Conservation (phyloP, 2,888 invertebrate genomes). For the Dorcus hopei region DNA sequence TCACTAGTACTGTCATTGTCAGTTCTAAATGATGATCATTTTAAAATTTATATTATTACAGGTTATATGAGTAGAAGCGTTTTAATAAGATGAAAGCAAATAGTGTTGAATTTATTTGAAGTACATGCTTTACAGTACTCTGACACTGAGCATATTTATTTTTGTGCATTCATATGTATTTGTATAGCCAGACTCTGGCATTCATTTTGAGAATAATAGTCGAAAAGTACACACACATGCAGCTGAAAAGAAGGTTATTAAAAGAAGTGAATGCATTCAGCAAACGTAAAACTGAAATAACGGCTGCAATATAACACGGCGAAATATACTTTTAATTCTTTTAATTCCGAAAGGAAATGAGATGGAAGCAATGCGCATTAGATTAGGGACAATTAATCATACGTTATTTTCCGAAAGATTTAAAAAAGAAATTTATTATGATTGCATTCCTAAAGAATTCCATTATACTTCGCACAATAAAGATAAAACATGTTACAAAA, state of each 20-base stretch:
- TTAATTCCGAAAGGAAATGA: not conserved
- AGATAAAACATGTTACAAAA: slow-evolving; percentile 30
- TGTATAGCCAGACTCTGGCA: too few relatives aligned
- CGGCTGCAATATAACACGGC: not conserved
- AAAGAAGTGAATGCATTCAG: not conserved
- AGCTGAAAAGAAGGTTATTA: not conserved
- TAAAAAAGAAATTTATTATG: slow-evolving; percentile 15
- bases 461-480: slow-evolving; percentile 17
- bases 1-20: too few relatives aligned
- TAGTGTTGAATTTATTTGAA: too few relatives aligned
- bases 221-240: not conserved
- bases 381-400: slow-evolving; percentile 14
- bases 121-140: too few relatives aligned
- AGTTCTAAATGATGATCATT: too few relatives aligned
- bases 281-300: not conserved
- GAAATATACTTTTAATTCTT: not conserved
- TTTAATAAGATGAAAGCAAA: too few relatives aligned
- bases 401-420: slow-evolving; percentile 7
- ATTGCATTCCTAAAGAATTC: slow-evolving; percentile 13
- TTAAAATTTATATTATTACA: too few relatives aligned
- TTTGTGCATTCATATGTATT: too few relatives aligned
- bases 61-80: too few relatives aligned
- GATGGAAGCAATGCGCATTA: not conserved
- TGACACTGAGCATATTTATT: too few relatives aligned
- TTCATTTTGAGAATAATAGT: not conserved